Evolutionary conservation across 2,888 invertebrate species (phyloP).

Genomic region (Thumatha senex): DNA sequence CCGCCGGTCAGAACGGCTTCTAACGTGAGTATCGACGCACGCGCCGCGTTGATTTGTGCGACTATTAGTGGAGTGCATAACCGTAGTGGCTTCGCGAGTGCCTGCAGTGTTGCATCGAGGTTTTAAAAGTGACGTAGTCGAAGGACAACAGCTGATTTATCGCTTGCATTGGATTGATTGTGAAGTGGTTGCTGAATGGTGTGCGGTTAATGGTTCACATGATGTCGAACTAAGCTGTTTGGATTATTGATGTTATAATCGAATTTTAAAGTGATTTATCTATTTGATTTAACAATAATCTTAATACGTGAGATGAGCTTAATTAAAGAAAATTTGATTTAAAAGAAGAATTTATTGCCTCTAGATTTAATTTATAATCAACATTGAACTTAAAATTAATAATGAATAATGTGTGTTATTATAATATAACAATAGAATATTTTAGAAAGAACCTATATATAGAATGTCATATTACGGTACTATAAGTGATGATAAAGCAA

Average conservation of each 20-base stretch:
- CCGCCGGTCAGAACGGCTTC: constrained; percentile 97
- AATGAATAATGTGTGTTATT: not conserved
- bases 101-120: constrained; percentile 37
- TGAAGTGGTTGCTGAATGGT: constrained; percentile 64
- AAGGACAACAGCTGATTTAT: constrained; percentile 61
- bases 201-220: constrained; percentile 56
- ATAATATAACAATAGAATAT: constrained; percentile 9
- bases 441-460: not conserved
- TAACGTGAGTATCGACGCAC: constrained; percentile 92
- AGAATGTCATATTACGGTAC: constrained; percentile 17
- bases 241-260: constrained; percentile 34
- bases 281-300: constrained; percentile 14
- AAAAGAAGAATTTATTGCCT: not conserved
- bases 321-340: not conserved
- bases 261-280: constrained; percentile 24
- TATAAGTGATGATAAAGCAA: constrained; percentile 26
- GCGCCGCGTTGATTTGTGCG: constrained; percentile 53
- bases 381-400: not conserved
- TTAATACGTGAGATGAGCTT: constrained; percentile 2
- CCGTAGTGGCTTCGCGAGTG: constrained; percentile 57
- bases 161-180: constrained; percentile 71
- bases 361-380: not conserved
- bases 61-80: constrained; percentile 58
- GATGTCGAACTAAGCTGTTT: constrained; percentile 28
- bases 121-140: constrained; percentile 51